phyloP scores from a whole-genome alignment of 2,113 vertebrate species.

The Theristicus caerulescens region DNA sequence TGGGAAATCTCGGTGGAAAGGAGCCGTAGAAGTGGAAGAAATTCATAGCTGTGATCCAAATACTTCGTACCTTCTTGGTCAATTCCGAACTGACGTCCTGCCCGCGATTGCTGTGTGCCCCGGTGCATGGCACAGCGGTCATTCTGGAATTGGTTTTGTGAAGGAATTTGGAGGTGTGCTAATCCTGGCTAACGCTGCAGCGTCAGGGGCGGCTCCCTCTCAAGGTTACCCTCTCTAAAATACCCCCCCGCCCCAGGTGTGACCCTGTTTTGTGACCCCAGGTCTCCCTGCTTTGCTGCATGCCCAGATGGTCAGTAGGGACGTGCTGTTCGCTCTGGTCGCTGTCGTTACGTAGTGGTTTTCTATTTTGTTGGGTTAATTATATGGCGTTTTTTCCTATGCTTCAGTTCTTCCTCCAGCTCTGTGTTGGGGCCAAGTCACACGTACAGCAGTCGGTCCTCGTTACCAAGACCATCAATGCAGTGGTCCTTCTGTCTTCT shows the following conservation, averaged over 20 bases:
- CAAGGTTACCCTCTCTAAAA: background rate
- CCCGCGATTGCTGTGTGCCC: background rate
- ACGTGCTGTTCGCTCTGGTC: background rate
- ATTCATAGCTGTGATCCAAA: background rate
- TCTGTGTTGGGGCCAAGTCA: too few species aligned
- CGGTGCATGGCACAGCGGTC: fast-evolving
- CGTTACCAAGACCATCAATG: fast-evolving
- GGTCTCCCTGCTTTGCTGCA: background rate
- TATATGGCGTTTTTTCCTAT: background rate
- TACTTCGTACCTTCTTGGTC: background rate
- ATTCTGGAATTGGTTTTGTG: background rate
- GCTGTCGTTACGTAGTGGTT: fast-evolving
- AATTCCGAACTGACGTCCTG: fast-evolving
- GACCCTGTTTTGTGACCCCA: too few species aligned
- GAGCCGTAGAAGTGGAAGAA: background rate
- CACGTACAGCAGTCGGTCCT: fast-evolving
- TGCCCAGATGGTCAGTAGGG: background rate
- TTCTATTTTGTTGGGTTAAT: background rate
- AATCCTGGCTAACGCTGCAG: background rate
- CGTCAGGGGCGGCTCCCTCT: background rate
- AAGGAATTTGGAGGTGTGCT: background rate
- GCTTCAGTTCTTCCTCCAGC: background rate
- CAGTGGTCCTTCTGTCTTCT: background rate
- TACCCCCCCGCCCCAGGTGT: too few species aligned
- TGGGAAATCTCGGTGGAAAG: background rate